Evolutionary conservation across 2,888 invertebrate genomes (phyloP).

Genomic region (Ormyrus nitidulus): DNA sequence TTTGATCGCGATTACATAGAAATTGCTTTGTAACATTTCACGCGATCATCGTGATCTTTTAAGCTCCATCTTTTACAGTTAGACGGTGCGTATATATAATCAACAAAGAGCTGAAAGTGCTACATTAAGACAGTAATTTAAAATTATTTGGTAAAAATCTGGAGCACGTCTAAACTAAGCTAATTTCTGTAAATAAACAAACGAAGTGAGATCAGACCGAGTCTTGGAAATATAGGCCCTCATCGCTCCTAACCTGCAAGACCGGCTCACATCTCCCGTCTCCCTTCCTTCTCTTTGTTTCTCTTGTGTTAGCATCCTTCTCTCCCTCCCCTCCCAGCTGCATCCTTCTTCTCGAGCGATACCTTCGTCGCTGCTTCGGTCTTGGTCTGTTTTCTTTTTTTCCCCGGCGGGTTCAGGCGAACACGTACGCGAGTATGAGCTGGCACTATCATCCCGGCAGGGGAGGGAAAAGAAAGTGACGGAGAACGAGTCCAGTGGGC

Average conservation of each 20-base stretch:
- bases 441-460: background rate
- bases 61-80: no score
- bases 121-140: no score
- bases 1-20: no score
- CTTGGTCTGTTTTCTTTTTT: conserved; percentile 5
- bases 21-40: no score
- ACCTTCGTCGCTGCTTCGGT: conserved; percentile 18
- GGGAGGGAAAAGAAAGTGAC: no score
- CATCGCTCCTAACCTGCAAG: background rate
- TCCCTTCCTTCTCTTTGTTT: conserved; percentile 54
- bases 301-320: conserved; percentile 22
- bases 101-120: no score
- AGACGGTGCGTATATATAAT: no score
- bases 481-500: background rate
- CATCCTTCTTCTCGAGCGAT: conserved; percentile 48
- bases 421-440: background rate
- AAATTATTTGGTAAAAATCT: no score
- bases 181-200: background rate
- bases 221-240: conserved; percentile 1
- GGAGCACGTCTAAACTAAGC: no score
- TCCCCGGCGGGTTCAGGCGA: conserved; percentile 8
- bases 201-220: background rate
- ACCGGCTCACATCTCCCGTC: conserved; percentile 63
- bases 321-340: conserved; percentile 40
- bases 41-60: no score